Conservation (phyloP, 1,140 invertebrate genomes). For the Drosophila burlai region DNA sequence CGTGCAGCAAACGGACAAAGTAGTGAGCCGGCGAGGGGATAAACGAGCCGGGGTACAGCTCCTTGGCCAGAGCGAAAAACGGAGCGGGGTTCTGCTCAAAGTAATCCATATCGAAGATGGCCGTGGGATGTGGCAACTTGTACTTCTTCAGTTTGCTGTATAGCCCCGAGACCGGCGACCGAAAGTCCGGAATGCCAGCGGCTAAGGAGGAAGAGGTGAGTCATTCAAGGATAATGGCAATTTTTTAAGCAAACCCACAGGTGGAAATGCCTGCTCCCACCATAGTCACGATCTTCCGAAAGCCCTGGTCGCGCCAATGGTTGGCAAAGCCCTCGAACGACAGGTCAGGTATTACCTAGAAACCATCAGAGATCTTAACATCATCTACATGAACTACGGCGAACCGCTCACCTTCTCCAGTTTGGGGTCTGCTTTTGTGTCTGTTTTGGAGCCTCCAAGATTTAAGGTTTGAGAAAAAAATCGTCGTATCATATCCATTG, state of each 20-base stretch:
- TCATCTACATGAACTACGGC: not conserved
- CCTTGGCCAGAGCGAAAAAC: slow-evolving; percentile 94
- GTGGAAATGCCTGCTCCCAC: slow-evolving; percentile 98
- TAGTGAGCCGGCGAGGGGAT: slow-evolving; percentile 94
- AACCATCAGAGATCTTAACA: not conserved
- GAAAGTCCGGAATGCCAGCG: slow-evolving; percentile 97
- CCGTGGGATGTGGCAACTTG: slow-evolving; percentile 95
- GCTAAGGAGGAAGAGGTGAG: slow-evolving; percentile 87
- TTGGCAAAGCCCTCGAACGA: slow-evolving; percentile 89
- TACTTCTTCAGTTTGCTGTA: slow-evolving; percentile 97
- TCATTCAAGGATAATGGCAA: not conserved
- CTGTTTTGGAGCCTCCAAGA: slow-evolving; percentile 20
- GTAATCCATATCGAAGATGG: slow-evolving; percentile 96
- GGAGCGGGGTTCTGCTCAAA: slow-evolving; percentile 93
- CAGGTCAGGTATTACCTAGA: slow-evolving; percentile 86
- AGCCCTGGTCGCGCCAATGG: slow-evolving; percentile 91
- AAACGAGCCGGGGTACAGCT: slow-evolving; percentile 93
- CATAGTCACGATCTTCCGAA: slow-evolving; percentile 96
- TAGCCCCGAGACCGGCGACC: slow-evolving; percentile 95
- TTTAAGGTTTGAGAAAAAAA: slow-evolving; percentile 63
- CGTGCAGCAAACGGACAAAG: slow-evolving; percentile 92
- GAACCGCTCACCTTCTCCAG: slow-evolving; percentile 47
- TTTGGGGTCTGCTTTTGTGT: slow-evolving; percentile 16
- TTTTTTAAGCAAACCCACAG: slow-evolving; percentile 87
- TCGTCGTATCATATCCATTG: slow-evolving; percentile 63